Percentiles rank a stretch among this genome's conserved stretches.
Evolutionary conservation across 1,140 invertebrate species (phyloP).

Genomic region (Cherax quadricarinatus): DNA sequence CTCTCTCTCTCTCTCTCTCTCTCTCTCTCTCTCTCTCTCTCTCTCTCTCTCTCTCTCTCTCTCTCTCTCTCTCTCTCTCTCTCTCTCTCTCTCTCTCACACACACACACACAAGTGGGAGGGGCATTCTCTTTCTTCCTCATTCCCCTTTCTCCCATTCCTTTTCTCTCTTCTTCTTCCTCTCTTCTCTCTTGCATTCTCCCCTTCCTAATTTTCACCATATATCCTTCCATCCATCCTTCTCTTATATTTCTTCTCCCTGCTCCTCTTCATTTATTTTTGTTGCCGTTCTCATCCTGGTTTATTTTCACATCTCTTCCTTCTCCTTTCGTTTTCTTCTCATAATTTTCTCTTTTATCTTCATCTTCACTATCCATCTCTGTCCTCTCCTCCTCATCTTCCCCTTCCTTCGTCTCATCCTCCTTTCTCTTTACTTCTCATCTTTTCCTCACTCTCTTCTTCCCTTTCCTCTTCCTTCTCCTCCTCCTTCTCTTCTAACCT

Average conservation of each 20-base stretch:
- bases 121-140: background rate
- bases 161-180: background rate
- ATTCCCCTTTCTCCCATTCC: background rate
- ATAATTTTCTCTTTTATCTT: background rate
- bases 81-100: no score
- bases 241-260: background rate
- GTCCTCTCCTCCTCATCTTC: background rate
- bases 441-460: background rate
- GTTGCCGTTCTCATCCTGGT: background rate
- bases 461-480: background rate
- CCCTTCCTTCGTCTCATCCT: background rate
- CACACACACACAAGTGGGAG: no score
- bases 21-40: background rate
- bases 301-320: background rate
- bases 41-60: no score
- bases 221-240: no score
- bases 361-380: background rate
- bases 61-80: background rate
- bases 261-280: background rate
- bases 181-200: background rate
- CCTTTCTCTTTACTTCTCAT: background rate
- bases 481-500: background rate
- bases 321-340: background rate
- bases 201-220: background rate
- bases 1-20: background rate